phyloP scores from a whole-genome alignment of 2,888 invertebrate species.

The Metopia argyrocephala region DNA sequence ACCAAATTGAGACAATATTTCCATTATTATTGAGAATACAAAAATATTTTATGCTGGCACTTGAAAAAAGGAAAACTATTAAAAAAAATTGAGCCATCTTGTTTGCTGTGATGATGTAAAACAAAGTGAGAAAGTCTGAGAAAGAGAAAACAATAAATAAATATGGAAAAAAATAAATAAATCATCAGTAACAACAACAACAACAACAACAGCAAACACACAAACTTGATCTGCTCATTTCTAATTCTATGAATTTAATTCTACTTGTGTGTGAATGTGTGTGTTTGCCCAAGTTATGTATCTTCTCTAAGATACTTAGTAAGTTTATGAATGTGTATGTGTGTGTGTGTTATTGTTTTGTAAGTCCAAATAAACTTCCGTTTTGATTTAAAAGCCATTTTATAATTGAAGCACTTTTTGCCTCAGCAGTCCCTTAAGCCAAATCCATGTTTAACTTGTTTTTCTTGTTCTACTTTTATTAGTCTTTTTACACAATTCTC shows the following conservation, averaged over 20 bases:
- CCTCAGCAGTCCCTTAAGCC: conserved; percentile 44
- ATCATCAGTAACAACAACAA: neutral
- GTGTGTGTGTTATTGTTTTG: conserved; percentile 9
- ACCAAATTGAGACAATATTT: too few relatives aligned
- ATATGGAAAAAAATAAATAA: neutral
- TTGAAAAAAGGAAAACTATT: too few relatives aligned
- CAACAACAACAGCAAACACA: conserved; percentile 18
- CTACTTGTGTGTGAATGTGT: neutral
- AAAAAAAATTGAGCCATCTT: too few relatives aligned
- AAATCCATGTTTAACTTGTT: conserved; percentile 36
- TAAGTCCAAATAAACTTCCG: conserved; percentile 64
- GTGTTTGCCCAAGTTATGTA: conserved; percentile 18
- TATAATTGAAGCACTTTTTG: conserved; percentile 70
- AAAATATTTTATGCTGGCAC: too few relatives aligned
- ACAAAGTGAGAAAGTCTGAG: too few relatives aligned
- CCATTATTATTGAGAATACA: too few relatives aligned
- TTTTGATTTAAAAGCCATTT: conserved; percentile 74
- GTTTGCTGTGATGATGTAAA: too few relatives aligned
- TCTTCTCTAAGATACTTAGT: too few relatives aligned
- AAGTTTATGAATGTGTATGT: neutral
- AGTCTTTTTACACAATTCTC: conserved; percentile 33
- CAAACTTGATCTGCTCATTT: conserved; percentile 40
- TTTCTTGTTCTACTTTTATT: neutral
- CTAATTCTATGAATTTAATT: neutral
- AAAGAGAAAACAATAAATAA: too few relatives aligned